Percentiles rank a stretch among this genome's conserved stretches.
phyloP scores from a whole-genome alignment of 2,888 invertebrate species.

The Coenonympha glycerion region DNA sequence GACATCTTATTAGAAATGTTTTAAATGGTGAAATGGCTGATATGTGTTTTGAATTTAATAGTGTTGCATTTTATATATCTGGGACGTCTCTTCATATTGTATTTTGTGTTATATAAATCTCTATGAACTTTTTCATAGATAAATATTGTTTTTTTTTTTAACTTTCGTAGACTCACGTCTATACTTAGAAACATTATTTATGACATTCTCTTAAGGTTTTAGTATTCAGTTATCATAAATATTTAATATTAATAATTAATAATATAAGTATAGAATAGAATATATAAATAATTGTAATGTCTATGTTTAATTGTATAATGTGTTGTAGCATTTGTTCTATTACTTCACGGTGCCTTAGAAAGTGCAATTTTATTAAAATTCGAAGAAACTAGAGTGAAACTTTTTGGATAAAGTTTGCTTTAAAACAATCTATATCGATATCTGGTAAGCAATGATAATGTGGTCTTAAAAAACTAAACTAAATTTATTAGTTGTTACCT shows the following conservation, averaged over 20 bases:
- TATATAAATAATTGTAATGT: not conserved
- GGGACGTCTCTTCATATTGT: no score
- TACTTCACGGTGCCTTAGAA: slow-evolving; percentile 5
- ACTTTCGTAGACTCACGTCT: not conserved
- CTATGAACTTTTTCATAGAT: not conserved
- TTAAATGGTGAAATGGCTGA: no score
- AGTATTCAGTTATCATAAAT: not conserved
- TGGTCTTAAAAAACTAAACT: no score
- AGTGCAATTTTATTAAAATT: not conserved
- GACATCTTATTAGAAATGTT: no score
- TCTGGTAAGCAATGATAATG: no score
- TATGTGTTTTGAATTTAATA: no score
- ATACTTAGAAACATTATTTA: not conserved
- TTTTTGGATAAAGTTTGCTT: not conserved
- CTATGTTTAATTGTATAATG: not conserved
- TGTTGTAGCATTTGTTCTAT: not conserved
- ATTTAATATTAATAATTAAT: not conserved
- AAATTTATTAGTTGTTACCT: no score
- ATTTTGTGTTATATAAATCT: not conserved
- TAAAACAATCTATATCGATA: no score
- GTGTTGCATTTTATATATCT: no score
- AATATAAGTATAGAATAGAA: not conserved
- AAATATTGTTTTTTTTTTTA: not conserved
- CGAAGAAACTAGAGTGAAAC: not conserved
- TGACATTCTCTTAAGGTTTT: not conserved